Base-by-base conservation (phyloP, 2,888 invertebrate genomes). In the Isotomurus palustris region DNA sequence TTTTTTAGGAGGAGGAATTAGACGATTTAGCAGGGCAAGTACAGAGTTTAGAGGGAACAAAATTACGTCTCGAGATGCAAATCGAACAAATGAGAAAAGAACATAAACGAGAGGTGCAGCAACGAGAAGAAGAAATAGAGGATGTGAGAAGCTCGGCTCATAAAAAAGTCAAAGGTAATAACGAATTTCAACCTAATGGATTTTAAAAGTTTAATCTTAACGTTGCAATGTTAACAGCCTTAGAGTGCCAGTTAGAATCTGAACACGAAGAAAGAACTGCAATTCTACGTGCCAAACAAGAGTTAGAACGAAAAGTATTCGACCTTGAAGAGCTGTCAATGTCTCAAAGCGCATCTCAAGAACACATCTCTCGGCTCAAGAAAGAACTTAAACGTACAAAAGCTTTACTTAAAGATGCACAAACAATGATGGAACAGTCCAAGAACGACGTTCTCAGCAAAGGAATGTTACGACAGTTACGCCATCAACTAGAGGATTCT, bases 11-110 rank as follows among this genome's bases (percentile, higher is more conserved):
- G 74, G 95, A 96, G 74, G 96, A 96, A 75, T 79, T 96, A 50
- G 96, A 96, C 73, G 96, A 97, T 74, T 82, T 94, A 73, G 93
- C 94, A 2, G 94, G 92, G 3, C 88, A 90, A 77, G 87, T 91
- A 72, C 83, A 88, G 77, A 80, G 94, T 71, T 78, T 96, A 72
- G 93, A 95, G 75, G 93, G 93, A 76, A 88, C 91, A 2, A 95
- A 94, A 75, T 80, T 95, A 25, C 83, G 94, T 1, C 78, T 96
- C 66, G 94, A 96, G 77, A 95, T 96, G 95, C 82, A 87, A 41
- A 76, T 93, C 69, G 95, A 96, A 74, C 91, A 92, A 70, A 85
- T 88, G 76, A 83, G 93, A 47, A 94, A 95, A 74, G 91, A 93
- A 72, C 85, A 90, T 68, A 83, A 90, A 10, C 84, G 91, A 56